A percentile compares a stretch with the other conserved stretches of the same genome.
Evolutionary conservation across 2,113 vertebrate species (phyloP).

Genomic region (Sceloporus tristichus): DNA sequence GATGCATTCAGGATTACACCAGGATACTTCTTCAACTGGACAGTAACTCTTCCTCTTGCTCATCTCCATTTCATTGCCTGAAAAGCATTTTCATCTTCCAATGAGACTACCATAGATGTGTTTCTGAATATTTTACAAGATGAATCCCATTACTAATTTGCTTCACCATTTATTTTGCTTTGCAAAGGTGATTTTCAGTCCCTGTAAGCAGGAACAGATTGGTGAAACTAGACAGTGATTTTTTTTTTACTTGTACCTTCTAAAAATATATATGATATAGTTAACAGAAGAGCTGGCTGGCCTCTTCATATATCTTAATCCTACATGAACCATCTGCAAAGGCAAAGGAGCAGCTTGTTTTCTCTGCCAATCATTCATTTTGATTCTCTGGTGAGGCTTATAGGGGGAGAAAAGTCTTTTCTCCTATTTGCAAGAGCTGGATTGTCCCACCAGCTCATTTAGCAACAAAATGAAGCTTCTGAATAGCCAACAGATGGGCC

Average conservation of each 20-base stretch:
- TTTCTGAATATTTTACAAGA: not conserved
- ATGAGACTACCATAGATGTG: not conserved
- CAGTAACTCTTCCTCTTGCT: not conserved
- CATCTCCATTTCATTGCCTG: not conserved
- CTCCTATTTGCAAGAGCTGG: not conserved
- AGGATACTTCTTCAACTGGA: not conserved
- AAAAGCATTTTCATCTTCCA: not conserved
- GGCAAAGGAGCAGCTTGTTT: constrained; percentile 12
- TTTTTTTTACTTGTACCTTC: constrained; percentile 13
- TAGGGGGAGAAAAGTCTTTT: not conserved
- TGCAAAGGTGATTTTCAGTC: not conserved
- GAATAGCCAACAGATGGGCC: constrained; percentile 16
- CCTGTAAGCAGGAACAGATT: not conserved
- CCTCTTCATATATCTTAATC: not conserved
- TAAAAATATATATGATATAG: not conserved
- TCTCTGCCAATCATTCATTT: constrained; percentile 6
- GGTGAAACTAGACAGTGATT: not conserved
- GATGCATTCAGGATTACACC: too few relatives aligned
- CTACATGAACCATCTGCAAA: constrained; percentile 20
- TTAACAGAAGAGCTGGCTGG: not conserved
- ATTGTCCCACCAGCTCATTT: constrained; percentile 21
- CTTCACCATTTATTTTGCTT: not conserved
- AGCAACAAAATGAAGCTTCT: constrained; percentile 12
- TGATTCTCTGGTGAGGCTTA: constrained; percentile 10
- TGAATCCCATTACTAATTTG: not conserved